Evolutionary conservation across 2,797 vertebrate species (phyloP).

Genomic region (Heteromormyrus szaboi): DNA sequence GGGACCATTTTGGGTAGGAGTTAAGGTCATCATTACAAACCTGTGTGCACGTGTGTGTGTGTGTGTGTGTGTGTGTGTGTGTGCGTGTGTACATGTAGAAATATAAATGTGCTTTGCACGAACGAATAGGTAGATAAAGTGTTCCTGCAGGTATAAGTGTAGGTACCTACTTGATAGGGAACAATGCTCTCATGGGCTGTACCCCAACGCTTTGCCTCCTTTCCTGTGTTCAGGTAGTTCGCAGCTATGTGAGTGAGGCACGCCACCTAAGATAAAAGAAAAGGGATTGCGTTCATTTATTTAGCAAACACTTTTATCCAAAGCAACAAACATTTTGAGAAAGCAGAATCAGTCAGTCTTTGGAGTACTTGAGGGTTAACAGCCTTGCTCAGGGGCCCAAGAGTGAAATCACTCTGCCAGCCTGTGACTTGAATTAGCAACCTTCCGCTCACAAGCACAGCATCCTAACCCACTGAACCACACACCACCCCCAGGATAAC

Average conservation of each 20-base stretch:
- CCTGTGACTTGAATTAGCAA: not conserved
- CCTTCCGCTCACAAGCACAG: not conserved
- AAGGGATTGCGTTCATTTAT: not conserved
- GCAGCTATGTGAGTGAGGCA: slow-evolving; percentile 86
- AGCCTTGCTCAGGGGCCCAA: not conserved
- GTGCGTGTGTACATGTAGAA: not conserved
- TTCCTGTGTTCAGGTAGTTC: slow-evolving; percentile 79
- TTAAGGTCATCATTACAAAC: not conserved
- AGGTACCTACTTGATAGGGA: slow-evolving; percentile 80
- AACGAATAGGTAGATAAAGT: not conserved
- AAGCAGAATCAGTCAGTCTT: not conserved
- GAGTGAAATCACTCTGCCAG: not conserved
- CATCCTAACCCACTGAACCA: not conserved
- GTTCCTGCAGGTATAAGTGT: not conserved
- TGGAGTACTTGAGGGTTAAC: not conserved
- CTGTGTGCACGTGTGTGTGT: not conserved
- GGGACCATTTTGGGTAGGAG: not conserved
- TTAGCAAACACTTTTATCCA: not conserved
- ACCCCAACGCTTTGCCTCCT: slow-evolving; percentile 82
- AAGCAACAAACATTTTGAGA: not conserved
- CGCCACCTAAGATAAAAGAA: slow-evolving; percentile 69
- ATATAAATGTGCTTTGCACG: not conserved
- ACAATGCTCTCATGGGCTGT: slow-evolving; percentile 91
- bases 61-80: not conserved
- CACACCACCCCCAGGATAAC: not conserved